A percentile compares a stretch with the other conserved stretches of the same genome.
Evolutionary conservation across 2,888 invertebrate genomes (phyloP).

Genomic region (Himalopsyche kuldschensis): DNA sequence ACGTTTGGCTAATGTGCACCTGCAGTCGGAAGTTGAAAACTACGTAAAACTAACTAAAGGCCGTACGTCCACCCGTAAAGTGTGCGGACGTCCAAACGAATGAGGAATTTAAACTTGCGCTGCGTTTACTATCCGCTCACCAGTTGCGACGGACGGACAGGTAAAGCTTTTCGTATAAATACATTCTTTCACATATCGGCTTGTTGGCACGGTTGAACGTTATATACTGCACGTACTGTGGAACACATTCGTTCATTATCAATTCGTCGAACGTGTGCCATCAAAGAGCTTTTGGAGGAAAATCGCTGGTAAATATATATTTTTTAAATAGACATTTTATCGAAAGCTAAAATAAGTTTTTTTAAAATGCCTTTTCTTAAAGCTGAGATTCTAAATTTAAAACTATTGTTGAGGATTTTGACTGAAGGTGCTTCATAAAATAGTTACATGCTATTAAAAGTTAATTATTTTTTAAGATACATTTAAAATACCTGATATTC

Average conservation of each 20-base stretch:
- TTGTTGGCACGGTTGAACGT: not conserved
- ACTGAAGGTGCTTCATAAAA: too few relatives aligned
- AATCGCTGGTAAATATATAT: not conserved
- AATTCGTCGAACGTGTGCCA: slow-evolving; percentile 30
- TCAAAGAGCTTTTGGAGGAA: slow-evolving; percentile 20
- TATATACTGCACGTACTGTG: not conserved
- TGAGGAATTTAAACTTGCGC: slow-evolving; percentile 33
- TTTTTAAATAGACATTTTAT: too few relatives aligned
- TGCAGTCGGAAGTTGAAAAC: slow-evolving; percentile 19
- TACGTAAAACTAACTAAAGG: too few relatives aligned
- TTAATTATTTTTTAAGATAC: too few relatives aligned
- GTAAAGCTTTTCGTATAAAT: slow-evolving; percentile 5
- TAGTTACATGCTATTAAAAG: too few relatives aligned
- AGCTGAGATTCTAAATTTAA: too few relatives aligned
- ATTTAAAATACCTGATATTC: too few relatives aligned
- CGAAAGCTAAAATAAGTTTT: too few relatives aligned
- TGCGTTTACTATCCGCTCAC: not conserved
- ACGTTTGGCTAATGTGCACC: not conserved
- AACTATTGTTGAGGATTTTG: too few relatives aligned
- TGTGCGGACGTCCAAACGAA: slow-evolving; percentile 28
- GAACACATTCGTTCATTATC: slow-evolving; percentile 33
- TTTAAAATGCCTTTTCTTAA: too few relatives aligned
- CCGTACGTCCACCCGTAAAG: slow-evolving; percentile 9
- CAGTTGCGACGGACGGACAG: slow-evolving; percentile 21
- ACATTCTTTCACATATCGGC: not conserved